A percentile compares a stretch with the other conserved stretches of the same genome.
Conservation (phyloP, 2,888 invertebrate species). For the Anodontia alba region DNA sequence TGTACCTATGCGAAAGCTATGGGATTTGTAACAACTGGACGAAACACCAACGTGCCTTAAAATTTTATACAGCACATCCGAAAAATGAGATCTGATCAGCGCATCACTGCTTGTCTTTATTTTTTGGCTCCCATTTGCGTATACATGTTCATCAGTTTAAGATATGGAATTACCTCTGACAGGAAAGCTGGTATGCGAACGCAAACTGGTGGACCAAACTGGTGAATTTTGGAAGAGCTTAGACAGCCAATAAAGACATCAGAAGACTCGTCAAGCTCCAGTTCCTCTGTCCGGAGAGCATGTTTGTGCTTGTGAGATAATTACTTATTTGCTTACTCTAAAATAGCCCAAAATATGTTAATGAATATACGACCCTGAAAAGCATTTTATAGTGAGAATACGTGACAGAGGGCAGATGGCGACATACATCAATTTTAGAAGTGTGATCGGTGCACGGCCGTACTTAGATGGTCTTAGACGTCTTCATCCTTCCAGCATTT, state of each 20-base stretch:
- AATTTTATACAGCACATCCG: conserved; percentile 27
- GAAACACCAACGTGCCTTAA: not conserved
- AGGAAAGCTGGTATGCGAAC: not conserved
- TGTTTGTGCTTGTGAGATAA: not conserved
- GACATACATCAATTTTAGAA: no score
- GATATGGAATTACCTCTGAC: conserved; percentile 2
- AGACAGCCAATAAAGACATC: conserved; percentile 6
- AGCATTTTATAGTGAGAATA: conserved; percentile 23
- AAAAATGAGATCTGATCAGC: conserved; percentile 36
- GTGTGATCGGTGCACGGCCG: conserved; percentile 19
- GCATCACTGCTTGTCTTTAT: not conserved
- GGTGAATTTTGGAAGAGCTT: conserved; percentile 34
- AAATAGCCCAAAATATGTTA: conserved; percentile 43
- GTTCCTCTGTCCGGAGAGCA: conserved; percentile 12
- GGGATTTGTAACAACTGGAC: not conserved
- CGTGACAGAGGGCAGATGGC: conserved; percentile 11
- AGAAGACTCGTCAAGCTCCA: not conserved
- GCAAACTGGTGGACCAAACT: conserved; percentile 2
- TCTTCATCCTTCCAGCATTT: conserved; percentile 35
- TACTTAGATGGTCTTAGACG: conserved; percentile 3
- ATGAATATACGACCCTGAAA: conserved; percentile 21
- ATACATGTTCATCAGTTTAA: not conserved
- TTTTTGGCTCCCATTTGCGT: not conserved
- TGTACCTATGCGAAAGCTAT: conserved; percentile 40
- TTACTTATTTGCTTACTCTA: conserved; percentile 33